phyloP scores from a whole-genome alignment of 2,888 invertebrate species.

The Zootermopsis nevadensis region DNA sequence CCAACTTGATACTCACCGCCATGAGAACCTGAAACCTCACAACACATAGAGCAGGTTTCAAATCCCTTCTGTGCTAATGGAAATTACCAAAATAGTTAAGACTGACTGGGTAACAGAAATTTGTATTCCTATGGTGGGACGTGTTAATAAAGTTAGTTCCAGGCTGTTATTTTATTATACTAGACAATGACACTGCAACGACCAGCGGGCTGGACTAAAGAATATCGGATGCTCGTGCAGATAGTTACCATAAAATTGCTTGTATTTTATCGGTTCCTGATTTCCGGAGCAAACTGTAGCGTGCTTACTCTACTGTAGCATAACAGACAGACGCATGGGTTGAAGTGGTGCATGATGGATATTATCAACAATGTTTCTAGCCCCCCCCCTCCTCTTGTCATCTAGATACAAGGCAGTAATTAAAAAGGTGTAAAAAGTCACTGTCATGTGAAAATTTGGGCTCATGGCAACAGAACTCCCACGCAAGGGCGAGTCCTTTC shows the following conservation, averaged over 20 bases:
- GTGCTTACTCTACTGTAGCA: slow-evolving; percentile 10
- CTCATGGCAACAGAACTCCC: neutral
- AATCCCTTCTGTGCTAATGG: too few species aligned
- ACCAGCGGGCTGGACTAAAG: neutral
- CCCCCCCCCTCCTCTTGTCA: slow-evolving; percentile 7
- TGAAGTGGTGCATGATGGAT: slow-evolving; percentile 46
- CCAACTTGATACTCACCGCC: too few species aligned
- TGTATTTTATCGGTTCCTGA: slow-evolving; percentile 14
- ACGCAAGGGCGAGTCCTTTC: slow-evolving; percentile 13
- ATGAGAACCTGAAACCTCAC: too few species aligned
- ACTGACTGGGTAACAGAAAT: too few species aligned
- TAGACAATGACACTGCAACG: neutral
- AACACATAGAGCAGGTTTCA: too few species aligned
- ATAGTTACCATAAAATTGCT: slow-evolving; percentile 28
- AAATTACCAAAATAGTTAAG: too few species aligned
- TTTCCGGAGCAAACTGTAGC: slow-evolving; percentile 17
- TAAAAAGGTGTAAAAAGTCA: slow-evolving; percentile 50
- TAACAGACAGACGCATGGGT: slow-evolving; percentile 22
- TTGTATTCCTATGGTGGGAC: too few species aligned
- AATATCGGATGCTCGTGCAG: slow-evolving; percentile 1
- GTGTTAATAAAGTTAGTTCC: neutral
- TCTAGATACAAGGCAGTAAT: slow-evolving; percentile 48
- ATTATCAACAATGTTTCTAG: slow-evolving; percentile 42
- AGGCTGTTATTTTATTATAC: neutral
- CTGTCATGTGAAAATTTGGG: slow-evolving; percentile 44